These are phyloP conservation scores for Anoplolepis gracilipes DNA, from an alignment of 1,140 invertebrate species.

Conservation along the genomic window DNA sequence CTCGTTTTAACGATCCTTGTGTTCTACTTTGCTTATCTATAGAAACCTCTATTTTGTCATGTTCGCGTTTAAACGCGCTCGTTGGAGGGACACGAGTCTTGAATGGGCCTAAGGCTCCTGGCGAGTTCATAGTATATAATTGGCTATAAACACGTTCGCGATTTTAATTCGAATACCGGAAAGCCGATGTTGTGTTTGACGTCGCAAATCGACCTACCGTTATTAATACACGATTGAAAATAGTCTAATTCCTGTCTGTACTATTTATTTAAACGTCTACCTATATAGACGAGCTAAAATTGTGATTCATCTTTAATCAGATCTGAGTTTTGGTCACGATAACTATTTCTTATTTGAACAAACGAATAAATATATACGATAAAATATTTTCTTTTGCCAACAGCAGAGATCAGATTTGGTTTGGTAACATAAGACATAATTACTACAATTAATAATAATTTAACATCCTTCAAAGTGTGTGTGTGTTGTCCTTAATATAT, in stretches of 20 bases:
- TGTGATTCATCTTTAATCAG: slow-evolving; percentile 37
- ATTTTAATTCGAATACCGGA: slow-evolving; percentile 55
- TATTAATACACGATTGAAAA: slow-evolving; percentile 55
- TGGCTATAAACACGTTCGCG: slow-evolving; percentile 72
- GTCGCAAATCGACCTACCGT: slow-evolving; percentile 45
- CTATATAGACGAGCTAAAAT: slow-evolving; percentile 51
- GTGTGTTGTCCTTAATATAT: too few relatives aligned
- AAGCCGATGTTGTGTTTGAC: slow-evolving; percentile 26
- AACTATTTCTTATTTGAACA: slow-evolving; percentile 18
- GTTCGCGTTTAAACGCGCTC: slow-evolving; percentile 62
- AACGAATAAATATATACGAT: slow-evolving; percentile 40
- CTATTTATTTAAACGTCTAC: slow-evolving; percentile 62
- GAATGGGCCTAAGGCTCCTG: slow-evolving; percentile 78
- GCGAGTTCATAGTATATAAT: slow-evolving; percentile 78
- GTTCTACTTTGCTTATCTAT: slow-evolving; percentile 65
- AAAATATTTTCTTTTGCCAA: slow-evolving; percentile 14
- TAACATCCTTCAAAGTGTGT: slow-evolving; percentile 26
- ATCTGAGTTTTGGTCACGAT: slow-evolving; percentile 19
- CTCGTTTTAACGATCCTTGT: slow-evolving; percentile 63
- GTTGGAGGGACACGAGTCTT: slow-evolving; percentile 81
- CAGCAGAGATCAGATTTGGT: slow-evolving; percentile 37
- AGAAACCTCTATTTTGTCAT: slow-evolving; percentile 53
- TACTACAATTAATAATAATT: slow-evolving; percentile 6
- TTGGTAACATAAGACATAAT: slow-evolving; percentile 37
- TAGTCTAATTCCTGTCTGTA: slow-evolving; percentile 56